Base-by-base conservation (phyloP, 1,140 invertebrate genomes). In the Tetramorium alpestre region DNA sequence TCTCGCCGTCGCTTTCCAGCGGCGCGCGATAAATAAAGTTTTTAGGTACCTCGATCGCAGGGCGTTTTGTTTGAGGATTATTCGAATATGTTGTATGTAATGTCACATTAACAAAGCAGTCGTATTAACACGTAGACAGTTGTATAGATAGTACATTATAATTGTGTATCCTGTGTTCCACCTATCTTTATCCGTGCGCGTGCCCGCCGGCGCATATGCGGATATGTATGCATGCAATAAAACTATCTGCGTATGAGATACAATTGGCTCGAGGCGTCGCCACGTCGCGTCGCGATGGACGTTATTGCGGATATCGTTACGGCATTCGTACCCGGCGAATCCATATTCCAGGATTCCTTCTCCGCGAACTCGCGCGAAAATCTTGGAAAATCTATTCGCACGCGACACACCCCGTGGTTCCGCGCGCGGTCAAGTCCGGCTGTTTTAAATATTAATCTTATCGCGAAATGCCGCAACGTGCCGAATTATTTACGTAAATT, bases 221-320 rank as follows among this genome's bases (percentile, higher is more conserved):
- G 44, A 84, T 60, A 84, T 60, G 69, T 84, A 47, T 62, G 54
- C 69, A 38, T 62, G 69, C 58, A 84, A 84, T 84, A 84, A 84
- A 84, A 84, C 69, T 75, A 60, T 62, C 54, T 49, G 54, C 80
- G 80, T 84, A 84, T 25, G 41, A 75, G 80, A 75, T 84, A 75
- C 80, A 84, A 84, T 84, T 84, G 54, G 69, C 80, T 49, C 69
- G 80, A 49, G 80, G 80, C 80, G 10, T 84, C 41, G 69, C 54
- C 67, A 33, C 80, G 49, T 6, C 18, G 3, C 47, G 38, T 72
- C 51, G 80, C 54, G 25, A 7, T 25, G 70, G 41, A 84, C 54
- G 54, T 75, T 84, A 75, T 75, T 38, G 80, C 67, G 54, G 80
- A 82, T 84, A 82, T 84, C 67, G 56, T 84, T 73, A 82, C 67